Base-by-base conservation (phyloP, 2,888 invertebrate species). In the Apotomis betuletana region DNA sequence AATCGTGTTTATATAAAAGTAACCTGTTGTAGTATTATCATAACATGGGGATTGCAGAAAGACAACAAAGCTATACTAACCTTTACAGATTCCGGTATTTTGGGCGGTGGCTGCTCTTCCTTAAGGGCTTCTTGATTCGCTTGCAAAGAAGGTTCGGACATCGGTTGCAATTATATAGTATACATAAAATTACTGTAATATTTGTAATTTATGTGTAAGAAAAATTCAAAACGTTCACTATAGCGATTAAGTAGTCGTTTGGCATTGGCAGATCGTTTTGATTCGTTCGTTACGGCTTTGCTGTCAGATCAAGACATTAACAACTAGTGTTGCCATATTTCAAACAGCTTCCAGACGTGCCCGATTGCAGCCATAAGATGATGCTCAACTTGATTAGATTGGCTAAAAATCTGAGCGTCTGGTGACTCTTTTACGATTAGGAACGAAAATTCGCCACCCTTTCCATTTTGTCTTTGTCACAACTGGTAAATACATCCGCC, bases 61-160 rank as follows among this genome's bases (percentile, higher is more conserved):
- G 3, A 49, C 9, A 49, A 49, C 10, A 10, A 10, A 49, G 9
- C 9, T 49, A 49, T 10, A 83, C 85, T 88, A 81, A 93, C 92
- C 90, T 86, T 91, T 75, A 92, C 86, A 65, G 90, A 86, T 74
- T 91, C 92, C 67, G 93, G 84, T 86, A 93, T 90, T 82, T 89
- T 92, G 74, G 91, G 87, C 74, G 89, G 85, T 52, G 89, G 83
- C 74, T 83, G 80, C 68, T 89, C 90, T 87, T 90, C 91, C 79
- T 85, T 88, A 58, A 80, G 76, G 76, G 79, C 69, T 84, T 83
- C 70, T 83, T 83, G 83, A 77, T 76, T 86, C 79, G 77, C 81
- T 80, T 87, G 83, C 74, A 85, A 74, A 75, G 91, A 89, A 79
- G 79, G 78, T 76, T 87, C 87, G 85, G 92, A 92, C 92, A 93